Conservation (phyloP, 2,888 invertebrate species). For the Ichneumoninae sp. region DNA sequence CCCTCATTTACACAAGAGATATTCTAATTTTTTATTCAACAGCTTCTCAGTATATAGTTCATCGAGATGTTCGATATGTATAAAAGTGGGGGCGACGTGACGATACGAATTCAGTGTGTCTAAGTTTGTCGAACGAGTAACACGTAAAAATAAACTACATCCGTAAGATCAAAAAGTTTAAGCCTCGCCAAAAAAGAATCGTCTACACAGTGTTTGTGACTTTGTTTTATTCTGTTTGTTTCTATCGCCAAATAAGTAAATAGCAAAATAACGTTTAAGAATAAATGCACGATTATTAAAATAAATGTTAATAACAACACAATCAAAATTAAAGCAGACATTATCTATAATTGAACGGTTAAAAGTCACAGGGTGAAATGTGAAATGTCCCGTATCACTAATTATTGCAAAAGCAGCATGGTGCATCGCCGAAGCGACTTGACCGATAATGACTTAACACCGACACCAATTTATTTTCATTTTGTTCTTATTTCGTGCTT, state of each 20-base stretch:
- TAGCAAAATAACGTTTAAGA: background rate
- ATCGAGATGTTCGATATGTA: slow-evolving; percentile 42
- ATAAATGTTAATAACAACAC: background rate
- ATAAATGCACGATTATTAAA: background rate
- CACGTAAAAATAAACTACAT: slow-evolving; percentile 21
- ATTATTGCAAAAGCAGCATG: slow-evolving; percentile 34
- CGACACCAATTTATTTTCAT: background rate
- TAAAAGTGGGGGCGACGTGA: slow-evolving; percentile 42
- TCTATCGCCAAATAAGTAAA: background rate
- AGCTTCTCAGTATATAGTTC: background rate
- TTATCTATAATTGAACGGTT: slow-evolving; percentile 19
- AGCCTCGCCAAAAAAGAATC: slow-evolving; percentile 1
- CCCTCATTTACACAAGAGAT: background rate
- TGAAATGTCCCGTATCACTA: slow-evolving; percentile 31
- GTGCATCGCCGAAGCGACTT: slow-evolving; percentile 12
- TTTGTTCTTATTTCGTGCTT: background rate
- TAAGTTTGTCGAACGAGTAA: slow-evolving; percentile 49
- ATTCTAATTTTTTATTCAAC: background rate
- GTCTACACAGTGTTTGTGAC: slow-evolving; percentile 1
- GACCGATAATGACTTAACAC: slow-evolving; percentile 17
- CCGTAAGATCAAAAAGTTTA: background rate
- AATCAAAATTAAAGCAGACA: background rate
- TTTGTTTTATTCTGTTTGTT: background rate
- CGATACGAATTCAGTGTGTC: slow-evolving; percentile 42
- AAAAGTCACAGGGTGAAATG: slow-evolving; percentile 29